Evolutionary conservation across 2,797 vertebrate genomes (phyloP).

Genomic region (Gambelia wislizenii): DNA sequence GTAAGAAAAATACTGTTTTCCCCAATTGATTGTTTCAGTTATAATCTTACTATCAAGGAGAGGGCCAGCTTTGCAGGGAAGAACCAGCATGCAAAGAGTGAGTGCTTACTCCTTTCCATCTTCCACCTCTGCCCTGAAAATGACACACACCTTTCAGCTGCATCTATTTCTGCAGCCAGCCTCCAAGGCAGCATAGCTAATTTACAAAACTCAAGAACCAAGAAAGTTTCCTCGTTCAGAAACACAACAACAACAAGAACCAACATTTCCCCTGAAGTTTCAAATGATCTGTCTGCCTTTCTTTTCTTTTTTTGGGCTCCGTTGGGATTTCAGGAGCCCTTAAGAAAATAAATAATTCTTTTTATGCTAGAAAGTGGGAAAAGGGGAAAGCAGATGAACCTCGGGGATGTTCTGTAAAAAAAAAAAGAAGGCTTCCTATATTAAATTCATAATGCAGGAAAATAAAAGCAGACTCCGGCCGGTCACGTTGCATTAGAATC

Average conservation of each 20-base stretch:
- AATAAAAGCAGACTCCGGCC: background rate
- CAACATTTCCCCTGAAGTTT: background rate
- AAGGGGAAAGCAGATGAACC: background rate
- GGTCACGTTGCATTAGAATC: constrained; percentile 10
- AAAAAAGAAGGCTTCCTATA: constrained; percentile 16
- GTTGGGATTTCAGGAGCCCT: background rate
- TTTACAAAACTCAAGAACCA: background rate
- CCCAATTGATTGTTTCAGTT: too few species aligned
- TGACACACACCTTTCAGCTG: background rate
- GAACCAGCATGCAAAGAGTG: too few species aligned
- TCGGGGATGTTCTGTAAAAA: constrained; percentile 21
- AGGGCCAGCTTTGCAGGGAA: background rate
- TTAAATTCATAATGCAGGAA: constrained; percentile 26
- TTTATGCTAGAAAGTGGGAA: constrained; percentile 21
- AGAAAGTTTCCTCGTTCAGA: too few species aligned
- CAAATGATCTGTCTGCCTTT: background rate
- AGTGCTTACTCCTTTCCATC: background rate
- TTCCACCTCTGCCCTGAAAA: background rate
- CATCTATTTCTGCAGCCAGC: background rate
- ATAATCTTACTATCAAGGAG: background rate
- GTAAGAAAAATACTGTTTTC: background rate
- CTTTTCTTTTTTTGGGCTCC: too few species aligned
- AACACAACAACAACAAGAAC: background rate
- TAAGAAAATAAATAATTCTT: constrained; percentile 35
- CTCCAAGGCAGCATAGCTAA: background rate